Base-by-base conservation (phyloP, 2,113 vertebrate species). In the Scomber japonicus region DNA sequence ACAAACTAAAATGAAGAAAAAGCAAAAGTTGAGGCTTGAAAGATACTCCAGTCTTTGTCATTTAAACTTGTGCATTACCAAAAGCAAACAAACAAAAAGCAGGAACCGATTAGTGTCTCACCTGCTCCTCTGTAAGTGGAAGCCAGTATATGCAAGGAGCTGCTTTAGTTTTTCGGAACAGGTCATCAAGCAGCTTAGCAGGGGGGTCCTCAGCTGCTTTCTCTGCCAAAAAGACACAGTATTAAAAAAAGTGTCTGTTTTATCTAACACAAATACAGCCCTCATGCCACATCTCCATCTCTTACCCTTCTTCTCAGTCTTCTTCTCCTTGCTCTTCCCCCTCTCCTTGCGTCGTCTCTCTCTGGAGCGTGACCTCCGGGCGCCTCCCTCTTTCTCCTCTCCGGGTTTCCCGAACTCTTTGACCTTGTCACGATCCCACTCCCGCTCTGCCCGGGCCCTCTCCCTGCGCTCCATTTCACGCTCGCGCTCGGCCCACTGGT, bases 141-240 rank as follows among this genome's bases (percentile, higher is more conserved):
- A 98, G 96, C 97, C 97, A 98, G 84, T 98, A 98, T 85, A 98
- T 98, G 89, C 97, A 98, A 10, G 97, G 97, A 48, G 96, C 95
- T 11, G 96, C 96, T 94, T 97, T 97, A 78, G 97, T 98, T 94
- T 98, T 98, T 17, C 94, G 93, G 88, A 98, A 98, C 64, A 98
- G 93, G 78, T 98, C 97, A 5, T 98, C 97, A 7, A 98, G 91
- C 64, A 98, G 92, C 89, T 98, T 98, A 55, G 96, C 97, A 1
- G 97, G 97, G 0, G 96, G 96, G 66, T 97, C 96, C 77, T 98
- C 97, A 1, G 83, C 70, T 13, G 93, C 78, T 92, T 96, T 97
- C 16, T 97, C 96, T 82, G 71, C 16, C 11, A 72, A 31, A 74
- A 35, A 72, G 3, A n/a, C 0, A 74, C 15, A 48, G 50, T 15